phyloP scores from a whole-genome alignment of 2,888 invertebrate genomes.

The Phengaris arion region DNA sequence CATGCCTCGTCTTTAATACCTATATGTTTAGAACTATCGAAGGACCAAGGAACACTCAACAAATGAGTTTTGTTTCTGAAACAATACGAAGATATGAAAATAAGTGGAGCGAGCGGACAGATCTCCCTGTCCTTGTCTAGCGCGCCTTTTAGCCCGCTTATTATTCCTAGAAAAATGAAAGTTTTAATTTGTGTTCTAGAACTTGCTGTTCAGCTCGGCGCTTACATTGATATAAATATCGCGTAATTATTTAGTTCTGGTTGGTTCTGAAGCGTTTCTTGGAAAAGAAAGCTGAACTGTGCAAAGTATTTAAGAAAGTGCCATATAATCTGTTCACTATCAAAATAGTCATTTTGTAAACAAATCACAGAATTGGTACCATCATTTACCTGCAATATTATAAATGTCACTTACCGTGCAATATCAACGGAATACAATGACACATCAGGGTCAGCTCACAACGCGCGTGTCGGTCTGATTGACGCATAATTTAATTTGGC shows the following conservation, averaged over 20 bases:
- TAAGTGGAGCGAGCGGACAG: background rate
- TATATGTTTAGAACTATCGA: background rate
- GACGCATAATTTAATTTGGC: too few relatives aligned
- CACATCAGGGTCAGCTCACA: too few relatives aligned
- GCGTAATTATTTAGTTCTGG: background rate
- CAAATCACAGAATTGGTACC: too few relatives aligned
- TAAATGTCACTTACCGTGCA: too few relatives aligned
- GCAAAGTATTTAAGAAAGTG: too few relatives aligned
- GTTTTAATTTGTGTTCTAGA: background rate
- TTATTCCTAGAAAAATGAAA: background rate
- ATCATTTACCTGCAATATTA: too few relatives aligned
- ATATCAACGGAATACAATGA: too few relatives aligned
- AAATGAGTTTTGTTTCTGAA: constrained; percentile 1
- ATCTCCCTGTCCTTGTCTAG: background rate
- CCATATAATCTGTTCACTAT: too few relatives aligned
- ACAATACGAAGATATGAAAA: constrained; percentile 6
- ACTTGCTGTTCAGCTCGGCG: background rate
- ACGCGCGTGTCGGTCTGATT: too few relatives aligned
- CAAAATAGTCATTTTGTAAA: too few relatives aligned
- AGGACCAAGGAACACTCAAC: background rate
- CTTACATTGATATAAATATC: background rate
- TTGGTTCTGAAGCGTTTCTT: background rate
- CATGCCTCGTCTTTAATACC: too few relatives aligned
- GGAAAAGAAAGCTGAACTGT: too few relatives aligned
- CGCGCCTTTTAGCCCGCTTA: background rate